These are phyloP conservation scores for Poeciliopsis turneri DNA, from an alignment of 2,797 vertebrate species.

Conservation along the genomic window DNA sequence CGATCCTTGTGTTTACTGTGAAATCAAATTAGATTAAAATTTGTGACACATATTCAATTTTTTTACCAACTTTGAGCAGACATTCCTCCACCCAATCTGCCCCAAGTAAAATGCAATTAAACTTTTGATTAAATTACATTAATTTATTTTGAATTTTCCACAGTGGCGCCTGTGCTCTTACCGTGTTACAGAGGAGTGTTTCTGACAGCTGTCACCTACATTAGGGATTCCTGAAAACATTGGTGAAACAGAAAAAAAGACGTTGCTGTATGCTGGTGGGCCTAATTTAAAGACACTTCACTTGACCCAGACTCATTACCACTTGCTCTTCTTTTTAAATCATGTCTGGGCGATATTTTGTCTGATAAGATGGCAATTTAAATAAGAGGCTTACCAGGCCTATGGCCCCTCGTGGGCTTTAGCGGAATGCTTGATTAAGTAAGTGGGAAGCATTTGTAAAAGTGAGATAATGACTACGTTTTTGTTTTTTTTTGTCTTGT, in stretches of 20 bases:
- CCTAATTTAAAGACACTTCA: conserved; percentile 63
- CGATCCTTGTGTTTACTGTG: conserved; percentile 8
- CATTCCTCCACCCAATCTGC: conserved; percentile 14
- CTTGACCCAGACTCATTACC: conserved; percentile 77
- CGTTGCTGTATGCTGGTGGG: conserved; percentile 57
- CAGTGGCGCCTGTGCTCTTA: conserved; percentile 5
- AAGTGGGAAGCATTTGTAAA: conserved; percentile 69
- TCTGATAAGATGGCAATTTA: conserved; percentile 79
- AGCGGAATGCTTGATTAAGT: conserved; percentile 67
- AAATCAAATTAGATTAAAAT: conserved; percentile 32
- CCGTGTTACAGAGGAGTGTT: conserved; percentile 14
- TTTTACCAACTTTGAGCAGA: conserved; percentile 29
- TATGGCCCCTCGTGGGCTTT: conserved; percentile 65
- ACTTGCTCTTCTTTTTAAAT: conserved; percentile 67
- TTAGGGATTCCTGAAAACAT: conserved; percentile 42
- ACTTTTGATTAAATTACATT: conserved; percentile 16
- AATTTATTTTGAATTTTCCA: conserved; percentile 31
- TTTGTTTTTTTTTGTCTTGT: background rate
- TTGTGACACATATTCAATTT: conserved; percentile 23
- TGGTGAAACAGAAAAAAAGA: conserved; percentile 65
- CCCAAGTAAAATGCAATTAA: conserved; percentile 34
- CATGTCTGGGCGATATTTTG: conserved; percentile 71
- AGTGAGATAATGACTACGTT: conserved; percentile 69
- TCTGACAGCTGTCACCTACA: conserved; percentile 58
- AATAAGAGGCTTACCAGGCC: conserved; percentile 74